Percentiles rank a stretch among this genome's conserved stretches.
Evolutionary conservation across 1,140 invertebrate genomes (phyloP).

Genomic region (Zaprionus ornatus): DNA sequence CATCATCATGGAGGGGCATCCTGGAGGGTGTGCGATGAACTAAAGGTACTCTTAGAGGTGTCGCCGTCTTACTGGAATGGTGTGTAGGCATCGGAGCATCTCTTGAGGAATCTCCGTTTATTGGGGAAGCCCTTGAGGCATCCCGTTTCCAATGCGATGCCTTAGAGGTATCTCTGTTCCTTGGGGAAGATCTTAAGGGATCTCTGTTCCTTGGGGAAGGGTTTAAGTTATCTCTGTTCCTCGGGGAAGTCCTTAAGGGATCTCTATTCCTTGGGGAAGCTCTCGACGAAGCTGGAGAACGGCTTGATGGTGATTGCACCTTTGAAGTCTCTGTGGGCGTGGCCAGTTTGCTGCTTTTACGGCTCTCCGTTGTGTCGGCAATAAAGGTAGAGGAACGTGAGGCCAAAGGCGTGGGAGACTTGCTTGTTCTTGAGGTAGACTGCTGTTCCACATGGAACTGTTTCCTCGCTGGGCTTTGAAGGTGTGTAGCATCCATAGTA

Average conservation of each 20-base stretch:
- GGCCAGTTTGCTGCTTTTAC: conserved; percentile 15
- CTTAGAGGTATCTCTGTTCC: neutral
- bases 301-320: neutral
- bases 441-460: neutral
- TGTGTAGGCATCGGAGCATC: neutral
- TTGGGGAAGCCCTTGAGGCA: neutral
- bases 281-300: neutral
- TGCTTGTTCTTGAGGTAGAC: neutral
- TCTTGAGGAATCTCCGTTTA: neutral
- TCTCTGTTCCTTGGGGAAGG: neutral
- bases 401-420: conserved; percentile 21
- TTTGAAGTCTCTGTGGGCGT: conserved; percentile 18
- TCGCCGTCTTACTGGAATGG: neutral
- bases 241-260: neutral
- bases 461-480: neutral
- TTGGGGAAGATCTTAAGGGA: neutral
- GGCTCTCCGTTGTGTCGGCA: conserved; percentile 9
- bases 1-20: neutral
- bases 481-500: neutral
- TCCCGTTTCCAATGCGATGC: neutral
- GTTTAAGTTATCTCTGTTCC: neutral
- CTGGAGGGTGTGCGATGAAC: neutral
- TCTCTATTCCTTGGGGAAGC: neutral
- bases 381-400: conserved; percentile 30
- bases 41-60: neutral